Evolutionary conservation across 2,797 vertebrate genomes (phyloP).

Genomic region (Chrosomus eos): DNA sequence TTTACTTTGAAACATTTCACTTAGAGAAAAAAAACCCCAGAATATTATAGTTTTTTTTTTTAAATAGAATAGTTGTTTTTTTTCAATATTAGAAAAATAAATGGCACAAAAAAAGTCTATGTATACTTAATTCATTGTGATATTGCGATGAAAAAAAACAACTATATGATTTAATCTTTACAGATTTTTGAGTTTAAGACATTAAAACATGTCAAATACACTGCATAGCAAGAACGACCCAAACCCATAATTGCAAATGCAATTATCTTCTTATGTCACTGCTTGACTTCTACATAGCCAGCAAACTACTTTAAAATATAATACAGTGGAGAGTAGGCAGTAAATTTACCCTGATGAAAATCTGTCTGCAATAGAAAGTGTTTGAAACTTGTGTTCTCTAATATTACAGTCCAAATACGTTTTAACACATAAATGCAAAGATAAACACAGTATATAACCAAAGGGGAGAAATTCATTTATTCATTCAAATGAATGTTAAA

Average conservation of each 20-base stretch:
- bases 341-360: neutral
- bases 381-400: neutral
- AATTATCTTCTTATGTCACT: neutral
- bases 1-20: neutral
- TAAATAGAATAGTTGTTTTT: fast-evolving
- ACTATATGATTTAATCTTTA: neutral
- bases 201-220: neutral
- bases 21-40: neutral
- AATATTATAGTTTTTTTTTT: neutral
- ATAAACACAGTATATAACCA: slow-evolving; percentile 1
- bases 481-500: slow-evolving; percentile 63
- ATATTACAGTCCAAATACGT: neutral
- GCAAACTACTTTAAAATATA: neutral
- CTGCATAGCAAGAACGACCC: neutral
- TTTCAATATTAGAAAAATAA: neutral
- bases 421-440: neutral
- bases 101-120: neutral
- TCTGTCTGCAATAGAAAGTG: neutral
- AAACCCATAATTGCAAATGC: neutral
- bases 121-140: neutral
- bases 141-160: neutral
- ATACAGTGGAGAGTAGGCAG: neutral
- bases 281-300: neutral
- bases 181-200: neutral
- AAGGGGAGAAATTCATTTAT: slow-evolving; percentile 63